Evolutionary conservation across 2,113 vertebrate species (phyloP).

Genomic region (Ceratotherium simum): DNA sequence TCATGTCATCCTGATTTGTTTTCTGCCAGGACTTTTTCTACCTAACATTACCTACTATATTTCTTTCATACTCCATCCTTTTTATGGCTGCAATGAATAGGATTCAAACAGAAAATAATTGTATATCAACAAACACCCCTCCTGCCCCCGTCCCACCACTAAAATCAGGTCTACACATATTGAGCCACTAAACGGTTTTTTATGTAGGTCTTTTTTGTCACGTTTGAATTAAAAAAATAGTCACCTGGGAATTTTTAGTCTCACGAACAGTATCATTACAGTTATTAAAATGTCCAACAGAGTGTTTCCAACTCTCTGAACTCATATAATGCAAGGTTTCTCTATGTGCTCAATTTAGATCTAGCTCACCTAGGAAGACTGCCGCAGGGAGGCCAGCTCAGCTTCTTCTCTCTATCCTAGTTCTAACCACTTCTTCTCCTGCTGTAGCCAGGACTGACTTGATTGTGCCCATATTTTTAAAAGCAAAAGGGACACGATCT

Average conservation of each 20-base stretch:
- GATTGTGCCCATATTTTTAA: neutral
- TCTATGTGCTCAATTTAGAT: neutral
- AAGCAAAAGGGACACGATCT: neutral
- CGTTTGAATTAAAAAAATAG: neutral
- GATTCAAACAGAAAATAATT: constrained; percentile 8
- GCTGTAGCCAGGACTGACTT: neutral
- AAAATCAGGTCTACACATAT: neutral
- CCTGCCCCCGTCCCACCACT: neutral
- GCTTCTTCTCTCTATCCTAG: neutral
- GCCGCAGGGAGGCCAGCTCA: fast-evolving
- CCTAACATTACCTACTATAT: neutral
- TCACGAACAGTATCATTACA: neutral
- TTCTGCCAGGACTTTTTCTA: neutral
- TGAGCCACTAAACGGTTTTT: neutral
- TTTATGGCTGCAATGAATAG: neutral
- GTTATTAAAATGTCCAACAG: neutral
- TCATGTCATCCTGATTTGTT: neutral
- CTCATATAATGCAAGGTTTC: neutral
- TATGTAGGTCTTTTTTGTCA: neutral
- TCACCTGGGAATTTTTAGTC: neutral
- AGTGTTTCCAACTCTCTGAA: neutral
- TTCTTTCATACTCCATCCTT: neutral
- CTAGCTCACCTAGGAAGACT: neutral
- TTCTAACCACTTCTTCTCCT: neutral
- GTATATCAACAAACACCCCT: fast-evolving